Evolutionary conservation across 1,140 invertebrate species (phyloP), one percentile per base, ranked within the genome.

Genomic region (Drosophila ananassae): DNA sequence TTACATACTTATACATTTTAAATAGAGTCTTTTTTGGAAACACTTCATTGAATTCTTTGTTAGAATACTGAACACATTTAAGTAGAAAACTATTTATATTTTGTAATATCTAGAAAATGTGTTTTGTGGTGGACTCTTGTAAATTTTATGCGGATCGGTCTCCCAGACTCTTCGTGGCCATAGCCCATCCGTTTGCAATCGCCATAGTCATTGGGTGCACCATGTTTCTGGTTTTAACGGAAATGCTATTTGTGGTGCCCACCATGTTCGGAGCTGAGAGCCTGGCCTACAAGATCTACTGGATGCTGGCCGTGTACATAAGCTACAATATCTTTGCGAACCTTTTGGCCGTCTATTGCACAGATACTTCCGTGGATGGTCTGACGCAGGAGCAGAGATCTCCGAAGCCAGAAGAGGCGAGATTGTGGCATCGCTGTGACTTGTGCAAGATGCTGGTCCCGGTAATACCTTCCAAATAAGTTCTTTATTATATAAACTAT

Each of bases 391-490:
- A 63, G 10, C 37, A 55, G 0, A 53, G 47, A 3, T 21, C 53
- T 10, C 77, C 77, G 0, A 2, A 7, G n/a, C 50, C 51, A 2
- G 12, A 44, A 12, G 74, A 81, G 54, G 53, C 51, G 6, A 52
- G 54, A 28, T 41, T 61, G 13, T 98, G 97, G 96, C 94, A 94
- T 56, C 93, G 96, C 53, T 98, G 97, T 92, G 79, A 93, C 5
- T 84, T 92, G 0, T 99, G 98, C 92, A 95, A 98, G 89, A 93
- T 94, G 24, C 82, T 96, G 46, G 93, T 95, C 17, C 98, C 98
- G 63, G 63, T 67, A 67, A 66, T 2, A 6, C 6, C 2, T 5
- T 48, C 6, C 2, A 2, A 5, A 22, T 34, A 12, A 21, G 1
- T 34, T 3, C 10, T 22, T 22, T n/a, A 22, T n/a, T n/a, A 10